These are phyloP conservation scores for Eupithecia subfuscata DNA, from an alignment of 2,888 invertebrate genomes.

Conservation along the genomic window DNA sequence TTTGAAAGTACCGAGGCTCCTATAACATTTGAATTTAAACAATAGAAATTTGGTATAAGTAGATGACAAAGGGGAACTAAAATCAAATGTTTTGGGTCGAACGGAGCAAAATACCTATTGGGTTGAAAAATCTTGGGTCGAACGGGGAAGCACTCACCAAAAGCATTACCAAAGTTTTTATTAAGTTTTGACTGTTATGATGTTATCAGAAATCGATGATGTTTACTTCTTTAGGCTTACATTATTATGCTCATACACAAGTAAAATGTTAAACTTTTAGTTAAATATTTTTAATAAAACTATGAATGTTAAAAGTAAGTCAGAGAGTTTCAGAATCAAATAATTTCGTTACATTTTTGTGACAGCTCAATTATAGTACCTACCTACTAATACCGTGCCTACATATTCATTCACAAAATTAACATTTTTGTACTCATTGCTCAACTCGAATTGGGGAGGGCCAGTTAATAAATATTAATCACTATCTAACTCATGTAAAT, in stretches of 20 bases:
- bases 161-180: neutral
- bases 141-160: too few relatives aligned
- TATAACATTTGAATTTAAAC: too few relatives aligned
- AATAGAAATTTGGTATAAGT: too few relatives aligned
- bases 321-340: neutral
- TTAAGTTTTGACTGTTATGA: neutral
- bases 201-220: neutral
- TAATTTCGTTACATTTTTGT: too few relatives aligned
- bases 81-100: too few relatives aligned
- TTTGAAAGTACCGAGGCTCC: neutral
- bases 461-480: constrained; percentile 77
- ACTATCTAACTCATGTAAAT: constrained; percentile 73
- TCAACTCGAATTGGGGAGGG: constrained; percentile 45
- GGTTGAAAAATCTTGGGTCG: too few relatives aligned
- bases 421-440: constrained; percentile 50
- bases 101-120: too few relatives aligned
- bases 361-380: constrained; percentile 26
- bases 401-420: constrained; percentile 60
- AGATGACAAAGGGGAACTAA: too few relatives aligned
- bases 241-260: too few relatives aligned
- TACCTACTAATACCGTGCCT: constrained; percentile 6
- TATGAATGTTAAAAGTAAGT: neutral
- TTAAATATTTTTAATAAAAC: neutral
- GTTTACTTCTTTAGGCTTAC: neutral
- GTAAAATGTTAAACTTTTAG: too few relatives aligned